A percentile compares a stretch with the other conserved stretches of the same genome.
Evolutionary conservation across 2,888 invertebrate species (phyloP).

Genomic region (Crioceris asparagi): DNA sequence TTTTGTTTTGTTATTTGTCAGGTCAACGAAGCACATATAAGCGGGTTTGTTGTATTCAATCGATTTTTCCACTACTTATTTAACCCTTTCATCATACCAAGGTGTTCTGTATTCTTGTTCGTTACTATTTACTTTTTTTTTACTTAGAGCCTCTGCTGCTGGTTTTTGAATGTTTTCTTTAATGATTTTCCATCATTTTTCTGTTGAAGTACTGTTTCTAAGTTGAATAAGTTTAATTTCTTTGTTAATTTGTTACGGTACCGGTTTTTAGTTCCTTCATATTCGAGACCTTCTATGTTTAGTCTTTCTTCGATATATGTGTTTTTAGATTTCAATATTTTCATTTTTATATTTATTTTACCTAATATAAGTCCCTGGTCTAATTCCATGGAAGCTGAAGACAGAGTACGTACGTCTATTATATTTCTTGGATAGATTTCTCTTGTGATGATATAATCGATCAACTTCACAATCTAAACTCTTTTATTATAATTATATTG

Average conservation of each 20-base stretch:
- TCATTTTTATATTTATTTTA: neutral
- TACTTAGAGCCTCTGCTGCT: neutral
- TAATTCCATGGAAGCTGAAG: neutral
- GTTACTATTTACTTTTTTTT: neutral
- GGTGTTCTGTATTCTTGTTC: neutral
- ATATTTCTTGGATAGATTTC: neutral
- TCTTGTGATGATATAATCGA: neutral
- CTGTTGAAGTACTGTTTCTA: too few relatives aligned
- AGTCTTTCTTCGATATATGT: neutral
- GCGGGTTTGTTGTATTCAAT: constrained; percentile 9
- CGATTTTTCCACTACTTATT: constrained; percentile 7
- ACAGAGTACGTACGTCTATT: neutral
- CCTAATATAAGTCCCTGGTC: neutral
- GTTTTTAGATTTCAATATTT: neutral
- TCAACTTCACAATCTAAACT: too few relatives aligned
- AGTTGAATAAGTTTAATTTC: too few relatives aligned
- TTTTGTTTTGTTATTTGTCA: constrained; percentile 2
- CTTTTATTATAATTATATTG: too few relatives aligned
- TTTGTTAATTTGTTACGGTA: too few relatives aligned
- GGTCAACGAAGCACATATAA: constrained; percentile 5
- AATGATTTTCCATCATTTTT: neutral
- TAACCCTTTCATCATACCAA: neutral
- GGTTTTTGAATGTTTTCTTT: neutral
- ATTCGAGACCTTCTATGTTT: neutral
- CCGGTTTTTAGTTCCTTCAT: neutral